These are phyloP conservation scores for Helicolenus hilgendorfi DNA, from an alignment of 2,797 vertebrate species.

Conservation along the genomic window DNA sequence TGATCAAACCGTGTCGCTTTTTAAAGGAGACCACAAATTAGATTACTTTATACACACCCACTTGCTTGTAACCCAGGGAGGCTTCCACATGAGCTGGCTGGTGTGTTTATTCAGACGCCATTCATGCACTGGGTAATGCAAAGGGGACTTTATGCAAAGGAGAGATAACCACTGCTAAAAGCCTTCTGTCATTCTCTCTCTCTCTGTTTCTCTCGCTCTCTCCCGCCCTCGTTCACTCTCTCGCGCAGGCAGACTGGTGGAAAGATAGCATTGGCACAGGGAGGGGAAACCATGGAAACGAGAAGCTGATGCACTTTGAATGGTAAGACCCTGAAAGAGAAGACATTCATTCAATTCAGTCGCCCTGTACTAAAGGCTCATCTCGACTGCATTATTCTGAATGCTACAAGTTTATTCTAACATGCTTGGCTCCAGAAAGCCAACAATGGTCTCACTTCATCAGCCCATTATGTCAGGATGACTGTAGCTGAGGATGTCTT, in stretches of 20 bases:
- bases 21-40: slow-evolving; percentile 80
- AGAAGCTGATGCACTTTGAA: slow-evolving; percentile 87
- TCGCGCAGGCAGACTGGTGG: slow-evolving; percentile 68
- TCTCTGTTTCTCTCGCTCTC: slow-evolving; percentile 18
- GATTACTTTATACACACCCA: slow-evolving; percentile 78
- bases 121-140: slow-evolving; percentile 77
- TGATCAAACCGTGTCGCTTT: slow-evolving; percentile 72
- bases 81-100: slow-evolving; percentile 71
- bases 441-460: slow-evolving; percentile 64
- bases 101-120: slow-evolving; percentile 78
- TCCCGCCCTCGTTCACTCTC: slow-evolving; percentile 38
- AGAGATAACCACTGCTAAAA: slow-evolving; percentile 84
- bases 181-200: slow-evolving; percentile 73
- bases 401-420: slow-evolving; percentile 71
- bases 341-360: slow-evolving; percentile 83
- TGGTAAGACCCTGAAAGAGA: slow-evolving; percentile 87
- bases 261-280: slow-evolving; percentile 81
- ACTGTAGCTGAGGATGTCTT: slow-evolving; percentile 45
- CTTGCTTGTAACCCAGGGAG: slow-evolving; percentile 76
- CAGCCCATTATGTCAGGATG: slow-evolving; percentile 51
- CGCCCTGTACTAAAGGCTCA: slow-evolving; percentile 66
- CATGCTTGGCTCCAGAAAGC: slow-evolving; percentile 41
- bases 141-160: slow-evolving; percentile 85
- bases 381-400: slow-evolving; percentile 72
- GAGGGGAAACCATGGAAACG: slow-evolving; percentile 87